Evolutionary conservation across 2,113 vertebrate genomes (phyloP).

Genomic region (Brachypteracias leptosomus): DNA sequence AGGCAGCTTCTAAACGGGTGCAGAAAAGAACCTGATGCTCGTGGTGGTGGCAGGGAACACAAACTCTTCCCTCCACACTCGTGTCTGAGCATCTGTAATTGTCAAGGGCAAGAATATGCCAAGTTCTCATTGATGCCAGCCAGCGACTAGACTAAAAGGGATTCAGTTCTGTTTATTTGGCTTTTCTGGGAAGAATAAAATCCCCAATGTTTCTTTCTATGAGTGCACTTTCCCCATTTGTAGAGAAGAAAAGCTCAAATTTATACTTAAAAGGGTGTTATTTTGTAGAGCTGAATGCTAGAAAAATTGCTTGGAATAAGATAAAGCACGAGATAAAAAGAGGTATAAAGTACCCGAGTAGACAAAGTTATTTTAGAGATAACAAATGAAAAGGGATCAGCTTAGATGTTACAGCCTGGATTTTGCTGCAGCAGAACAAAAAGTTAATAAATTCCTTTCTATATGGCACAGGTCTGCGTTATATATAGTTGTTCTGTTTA

Average conservation of each 20-base stretch:
- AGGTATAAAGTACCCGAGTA: background rate
- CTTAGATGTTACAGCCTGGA: background rate
- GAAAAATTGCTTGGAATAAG: background rate
- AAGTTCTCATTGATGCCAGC: background rate
- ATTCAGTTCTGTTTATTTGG: background rate
- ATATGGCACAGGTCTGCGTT: background rate
- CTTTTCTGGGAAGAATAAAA: background rate
- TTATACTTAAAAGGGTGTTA: slow-evolving; percentile 3
- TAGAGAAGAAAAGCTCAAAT: background rate
- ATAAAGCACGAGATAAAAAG: slow-evolving; percentile 29
- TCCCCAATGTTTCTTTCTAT: background rate
- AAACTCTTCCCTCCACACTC: rapidly evolving
- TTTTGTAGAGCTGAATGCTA: background rate
- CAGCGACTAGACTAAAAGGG: background rate
- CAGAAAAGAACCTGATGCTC: background rate
- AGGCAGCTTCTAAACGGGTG: background rate
- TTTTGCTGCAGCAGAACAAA: background rate
- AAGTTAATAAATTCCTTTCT: background rate
- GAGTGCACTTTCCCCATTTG: background rate
- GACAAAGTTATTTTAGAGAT: slow-evolving; percentile 18
- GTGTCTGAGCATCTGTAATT: background rate
- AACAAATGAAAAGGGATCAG: slow-evolving; percentile 1
- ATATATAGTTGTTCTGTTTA: background rate
- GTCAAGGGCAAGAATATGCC: background rate
- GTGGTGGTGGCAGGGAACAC: background rate